Percentiles rank a stretch among this genome's conserved stretches.
Evolutionary conservation across 2,888 invertebrate genomes (phyloP).

Genomic region (Colletes collaris): DNA sequence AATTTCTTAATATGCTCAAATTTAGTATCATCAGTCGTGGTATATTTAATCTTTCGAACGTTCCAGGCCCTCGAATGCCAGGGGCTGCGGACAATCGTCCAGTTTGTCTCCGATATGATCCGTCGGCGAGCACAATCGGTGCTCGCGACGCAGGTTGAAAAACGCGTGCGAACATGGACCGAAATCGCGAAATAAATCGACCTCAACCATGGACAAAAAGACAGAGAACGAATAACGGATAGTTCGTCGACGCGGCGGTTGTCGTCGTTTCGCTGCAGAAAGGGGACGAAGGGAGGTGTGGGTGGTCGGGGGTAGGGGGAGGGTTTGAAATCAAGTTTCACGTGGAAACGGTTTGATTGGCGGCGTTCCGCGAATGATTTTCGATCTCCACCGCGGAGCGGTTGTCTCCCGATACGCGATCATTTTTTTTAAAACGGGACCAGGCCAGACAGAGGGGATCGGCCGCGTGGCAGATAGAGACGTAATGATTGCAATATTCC

Average conservation of each 20-base stretch:
- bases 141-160: too few relatives aligned
- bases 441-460: conserved; percentile 37
- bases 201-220: conserved; percentile 12
- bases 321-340: conserved; percentile 62
- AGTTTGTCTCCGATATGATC: too few relatives aligned
- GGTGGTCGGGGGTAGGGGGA: not conserved
- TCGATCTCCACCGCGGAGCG: conserved; percentile 62
- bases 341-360: conserved; percentile 69
- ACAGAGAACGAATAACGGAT: conserved; percentile 35
- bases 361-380: conserved; percentile 69
- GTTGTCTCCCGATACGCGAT: conserved; percentile 59
- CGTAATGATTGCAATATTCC: conserved; percentile 82
- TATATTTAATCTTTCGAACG: too few relatives aligned
- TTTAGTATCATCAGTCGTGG: too few relatives aligned
- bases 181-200: conserved; percentile 46
- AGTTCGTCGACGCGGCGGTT: conserved; percentile 34
- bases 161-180: conserved; percentile 3
- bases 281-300: too few relatives aligned
- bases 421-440: conserved; percentile 54
- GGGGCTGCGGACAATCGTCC: too few relatives aligned
- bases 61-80: too few relatives aligned
- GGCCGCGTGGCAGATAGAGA: conserved; percentile 69
- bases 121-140: too few relatives aligned
- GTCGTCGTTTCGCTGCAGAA: conserved; percentile 33
- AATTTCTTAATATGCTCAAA: too few relatives aligned